A percentile compares a stretch with the other conserved stretches of the same genome.
These are phyloP conservation scores for Macrosoma leucophasiata DNA, from an alignment of 2,888 invertebrate genomes.

Conservation along the genomic window DNA sequence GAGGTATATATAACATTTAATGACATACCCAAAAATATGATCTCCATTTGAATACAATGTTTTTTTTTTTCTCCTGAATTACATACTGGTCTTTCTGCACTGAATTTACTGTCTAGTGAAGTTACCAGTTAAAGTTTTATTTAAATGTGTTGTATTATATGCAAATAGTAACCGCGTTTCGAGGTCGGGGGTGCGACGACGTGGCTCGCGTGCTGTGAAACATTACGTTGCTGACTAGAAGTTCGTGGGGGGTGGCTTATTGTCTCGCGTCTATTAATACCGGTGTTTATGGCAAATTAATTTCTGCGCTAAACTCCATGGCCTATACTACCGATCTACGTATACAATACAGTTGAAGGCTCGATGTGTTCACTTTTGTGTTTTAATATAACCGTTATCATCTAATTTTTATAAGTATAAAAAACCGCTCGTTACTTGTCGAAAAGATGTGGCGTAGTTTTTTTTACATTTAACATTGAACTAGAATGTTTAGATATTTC, in stretches of 20 bases:
- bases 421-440: too few relatives aligned
- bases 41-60: too few relatives aligned
- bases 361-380: too few relatives aligned
- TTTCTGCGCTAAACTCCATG: slow-evolving; percentile 39
- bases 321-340: too few relatives aligned
- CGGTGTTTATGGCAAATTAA: slow-evolving; percentile 53
- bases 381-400: too few relatives aligned
- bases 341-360: too few relatives aligned
- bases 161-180: slow-evolving; percentile 47
- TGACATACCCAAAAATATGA: too few relatives aligned
- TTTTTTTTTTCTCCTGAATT: too few relatives aligned
- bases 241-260: slow-evolving; percentile 62
- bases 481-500: too few relatives aligned
- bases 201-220: slow-evolving; percentile 55
- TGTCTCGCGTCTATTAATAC: slow-evolving; percentile 65
- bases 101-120: not conserved
- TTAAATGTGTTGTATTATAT: slow-evolving; percentile 37
- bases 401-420: too few relatives aligned
- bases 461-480: too few relatives aligned
- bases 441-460: slow-evolving; percentile 1
- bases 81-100: not conserved
- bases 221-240: slow-evolving; percentile 59
- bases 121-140: slow-evolving; percentile 12
- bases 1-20: too few relatives aligned
- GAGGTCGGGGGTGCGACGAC: slow-evolving; percentile 50